Evolutionary conservation across 2,797 vertebrate genomes (phyloP), one percentile per base, ranked within the genome.

Genomic region (Neostethus bicornis): DNA sequence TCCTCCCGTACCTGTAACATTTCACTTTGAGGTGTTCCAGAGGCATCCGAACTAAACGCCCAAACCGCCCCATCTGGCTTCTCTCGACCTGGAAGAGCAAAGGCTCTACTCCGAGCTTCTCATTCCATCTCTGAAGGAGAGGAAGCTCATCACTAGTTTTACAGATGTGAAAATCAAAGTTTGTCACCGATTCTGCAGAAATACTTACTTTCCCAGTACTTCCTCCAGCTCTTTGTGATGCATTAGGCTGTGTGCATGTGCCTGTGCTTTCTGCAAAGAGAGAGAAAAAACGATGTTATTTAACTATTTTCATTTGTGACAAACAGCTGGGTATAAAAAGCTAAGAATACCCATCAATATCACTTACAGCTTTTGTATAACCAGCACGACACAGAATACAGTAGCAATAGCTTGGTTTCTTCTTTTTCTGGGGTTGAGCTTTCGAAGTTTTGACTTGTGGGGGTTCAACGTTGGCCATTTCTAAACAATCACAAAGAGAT

Each of bases 221-320:
- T n/a, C 5, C 19, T 87, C 79, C 72, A 88, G 71, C 56, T 77
- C 53, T 46, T 2, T 41, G 77, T 88, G 89, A 59, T 91, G 90
- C 2, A 6, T 3, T 49, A 83, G 32, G 28, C 85, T 26, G 1
- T 90, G 87, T 37, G 81, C 26, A 46, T 91, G 90, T 0, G 54
- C 21, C 0, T 79, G 80, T 4, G 1, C 39, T 0, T 70, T 44
- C 90, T 91, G 72, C n/a, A n/a, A n/a, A n/a, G 2, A 63, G 17
- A 35, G 12, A 35, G 49, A 28, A 73, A 4, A 68, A 4, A 54
- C 7, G 21, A 13, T 24, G 14, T 41, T 13, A 46, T 13, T 43
- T 1, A 45, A 3, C 41, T n/a, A n/a, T n/a, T n/a, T n/a, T 21
- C 0, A 7, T 26, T 9, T 24, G 7, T 12, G 42, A 56, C 0